A percentile compares a stretch with the other conserved stretches of the same genome.
Evolutionary conservation across 2,888 invertebrate genomes (phyloP).

Genomic region (Parnassius smintheus): DNA sequence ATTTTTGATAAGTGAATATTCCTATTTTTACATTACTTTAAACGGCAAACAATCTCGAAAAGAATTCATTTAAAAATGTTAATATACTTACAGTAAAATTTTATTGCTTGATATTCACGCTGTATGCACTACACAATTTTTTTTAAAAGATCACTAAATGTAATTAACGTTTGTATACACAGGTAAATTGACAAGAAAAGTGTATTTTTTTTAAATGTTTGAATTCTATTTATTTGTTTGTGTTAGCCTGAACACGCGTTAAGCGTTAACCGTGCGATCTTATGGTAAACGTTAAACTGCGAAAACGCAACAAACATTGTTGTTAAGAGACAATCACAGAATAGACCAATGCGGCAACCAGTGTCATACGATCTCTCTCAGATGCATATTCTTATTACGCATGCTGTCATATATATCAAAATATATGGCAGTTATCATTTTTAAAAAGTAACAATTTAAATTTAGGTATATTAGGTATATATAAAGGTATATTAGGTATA

Average conservation of each 20-base stretch:
- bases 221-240: conserved; percentile 3
- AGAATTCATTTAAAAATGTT: no score
- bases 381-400: no score
- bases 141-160: background rate
- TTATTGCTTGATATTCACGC: background rate
- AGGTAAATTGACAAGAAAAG: background rate
- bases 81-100: conserved; percentile 6
- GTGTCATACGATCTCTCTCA: conserved; percentile 1
- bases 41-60: no score
- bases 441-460: no score
- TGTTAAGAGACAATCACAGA: conserved; percentile 22
- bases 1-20: no score
- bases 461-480: no score
- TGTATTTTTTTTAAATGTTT: background rate
- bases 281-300: conserved; percentile 22
- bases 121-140: background rate
- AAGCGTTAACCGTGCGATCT: conserved; percentile 23
- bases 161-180: no score
- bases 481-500: no score
- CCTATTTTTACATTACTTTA: no score
- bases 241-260: conserved; percentile 1
- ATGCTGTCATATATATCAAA: no score
- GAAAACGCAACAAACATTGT: conserved; percentile 25
- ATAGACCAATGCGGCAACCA: conserved; percentile 6
- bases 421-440: no score